Base-by-base conservation (phyloP, 2,113 vertebrate genomes). In the Calidris pygmaea region DNA sequence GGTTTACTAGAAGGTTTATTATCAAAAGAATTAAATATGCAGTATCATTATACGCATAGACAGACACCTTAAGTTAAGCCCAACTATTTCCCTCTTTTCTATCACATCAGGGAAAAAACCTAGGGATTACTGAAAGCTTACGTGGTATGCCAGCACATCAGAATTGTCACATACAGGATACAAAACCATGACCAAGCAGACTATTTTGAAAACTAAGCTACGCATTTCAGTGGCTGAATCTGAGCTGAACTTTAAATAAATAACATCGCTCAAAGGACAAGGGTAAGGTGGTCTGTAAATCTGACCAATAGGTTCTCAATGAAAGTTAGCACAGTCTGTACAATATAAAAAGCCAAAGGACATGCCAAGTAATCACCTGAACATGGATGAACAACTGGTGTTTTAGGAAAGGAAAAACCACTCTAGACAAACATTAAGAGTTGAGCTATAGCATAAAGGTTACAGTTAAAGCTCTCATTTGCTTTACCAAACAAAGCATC, bases 91-190 rank as follows among this genome's bases (percentile, higher is more conserved):
- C 12, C 20, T n/a, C 35, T 75, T 89, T 55, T 52, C 52, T 52
- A 4, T 14, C 35, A 21, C 26, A 48, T 8, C 5, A 62, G 30
- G 18, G 30, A 34, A 52, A 75, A 27, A 32, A 8, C 9, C 1
- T 6, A 82, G 43, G 41, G 11, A 68, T 65, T 37, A 65, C 27
- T 19, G 7, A 65, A 66, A 74, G 11, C 3, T 74, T 63, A 37
- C 0, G 0, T 2, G 6, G 12, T 29, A 26, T 43, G 26, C 34
- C 60, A 78, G 45, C 23, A 34, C 1, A 0, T 24, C 47, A n/a
- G 20, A 83, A 26, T 12, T 50, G 39, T 14, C 32, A 41, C 14
- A 63, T 14, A 47, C 50, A 66, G 35, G 12, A 37, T 60, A 85
- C 24, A 26, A 48, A 58, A 16, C 18, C 45, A 71, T 62, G 23